A percentile compares a stretch with the other conserved stretches of the same genome.
phyloP scores from a whole-genome alignment of 1,140 invertebrate genomes.

The Pentalonia nigronervosa region DNA sequence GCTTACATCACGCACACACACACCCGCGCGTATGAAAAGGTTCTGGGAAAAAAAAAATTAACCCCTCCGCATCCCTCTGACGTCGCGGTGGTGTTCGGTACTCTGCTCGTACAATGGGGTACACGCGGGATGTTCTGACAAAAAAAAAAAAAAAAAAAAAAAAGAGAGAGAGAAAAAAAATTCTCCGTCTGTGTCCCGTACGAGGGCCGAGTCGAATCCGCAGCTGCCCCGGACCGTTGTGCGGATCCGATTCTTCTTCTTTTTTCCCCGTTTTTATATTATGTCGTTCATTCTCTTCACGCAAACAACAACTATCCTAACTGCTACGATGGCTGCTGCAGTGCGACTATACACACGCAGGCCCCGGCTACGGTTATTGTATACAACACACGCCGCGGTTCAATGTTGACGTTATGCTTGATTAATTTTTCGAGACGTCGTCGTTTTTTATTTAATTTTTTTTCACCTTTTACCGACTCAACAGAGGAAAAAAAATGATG shows the following conservation, averaged over 20 bases:
- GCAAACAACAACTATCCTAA: neutral
- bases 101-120: neutral
- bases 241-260: neutral
- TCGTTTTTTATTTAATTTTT: neutral
- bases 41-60: neutral
- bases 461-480: neutral
- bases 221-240: slow-evolving; percentile 13
- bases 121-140: neutral
- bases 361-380: too few species aligned
- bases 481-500: neutral
- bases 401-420: slow-evolving; percentile 53
- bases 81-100: neutral
- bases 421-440: slow-evolving; percentile 52
- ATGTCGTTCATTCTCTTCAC: neutral
- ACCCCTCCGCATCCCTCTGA: slow-evolving; percentile 21
- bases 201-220: slow-evolving; percentile 51
- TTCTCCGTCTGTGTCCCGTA: neutral
- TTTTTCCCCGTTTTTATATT: neutral
- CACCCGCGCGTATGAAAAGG: neutral
- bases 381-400: neutral
- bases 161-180: too few species aligned
- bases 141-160: slow-evolving; percentile 29
- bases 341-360: too few species aligned
- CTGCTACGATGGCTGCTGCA: too few species aligned
- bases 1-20: neutral